Evolutionary conservation across 2,113 vertebrate species (phyloP).

Genomic region (Psittacara wagleri): DNA sequence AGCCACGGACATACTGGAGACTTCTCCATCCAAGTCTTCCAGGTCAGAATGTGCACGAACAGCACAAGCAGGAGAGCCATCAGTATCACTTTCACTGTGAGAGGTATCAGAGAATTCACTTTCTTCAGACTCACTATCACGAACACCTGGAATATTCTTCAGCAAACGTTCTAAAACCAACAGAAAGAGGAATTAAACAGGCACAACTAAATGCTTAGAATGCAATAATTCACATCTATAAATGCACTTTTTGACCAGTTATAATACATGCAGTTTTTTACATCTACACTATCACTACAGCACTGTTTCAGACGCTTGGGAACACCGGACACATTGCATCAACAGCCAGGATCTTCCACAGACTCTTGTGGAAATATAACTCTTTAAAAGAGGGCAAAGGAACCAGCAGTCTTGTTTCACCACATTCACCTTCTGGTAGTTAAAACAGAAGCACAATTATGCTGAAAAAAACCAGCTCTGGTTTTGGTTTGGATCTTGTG

Average conservation of each 20-base stretch:
- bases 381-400: neutral
- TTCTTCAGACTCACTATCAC: neutral
- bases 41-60: accelerated
- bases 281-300: neutral
- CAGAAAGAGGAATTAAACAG: neutral
- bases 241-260: neutral
- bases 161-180: conserved; percentile 3
- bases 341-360: neutral
- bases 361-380: neutral
- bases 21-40: neutral
- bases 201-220: neutral
- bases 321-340: neutral
- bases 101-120: neutral
- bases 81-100: neutral
- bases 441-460: neutral
- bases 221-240: neutral
- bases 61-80: neutral
- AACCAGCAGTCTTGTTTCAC: neutral
- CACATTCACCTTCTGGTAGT: neutral
- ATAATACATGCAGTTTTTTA: neutral
- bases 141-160: neutral
- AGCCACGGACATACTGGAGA: neutral
- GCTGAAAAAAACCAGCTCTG: neutral
- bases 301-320: neutral
- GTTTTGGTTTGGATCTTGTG: neutral